A percentile compares a stretch with the other conserved stretches of the same genome.
Evolutionary conservation across 2,113 vertebrate species (phyloP).

Genomic region (Nyctibius bracteatus): DNA sequence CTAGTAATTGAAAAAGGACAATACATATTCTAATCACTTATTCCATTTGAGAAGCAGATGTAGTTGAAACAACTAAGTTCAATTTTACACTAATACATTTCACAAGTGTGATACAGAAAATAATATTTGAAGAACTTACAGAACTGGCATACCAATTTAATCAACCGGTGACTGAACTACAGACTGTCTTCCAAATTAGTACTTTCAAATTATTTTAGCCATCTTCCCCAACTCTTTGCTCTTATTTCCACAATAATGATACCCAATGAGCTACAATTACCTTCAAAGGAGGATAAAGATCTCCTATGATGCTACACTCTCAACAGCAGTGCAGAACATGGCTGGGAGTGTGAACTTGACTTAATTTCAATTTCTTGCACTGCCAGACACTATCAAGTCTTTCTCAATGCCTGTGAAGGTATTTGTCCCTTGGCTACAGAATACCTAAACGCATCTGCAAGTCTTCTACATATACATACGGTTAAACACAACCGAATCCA

Average conservation of each 20-base stretch:
- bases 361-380: background rate
- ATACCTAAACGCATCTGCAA: background rate
- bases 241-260: background rate
- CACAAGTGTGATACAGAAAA: background rate
- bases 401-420: background rate
- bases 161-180: background rate
- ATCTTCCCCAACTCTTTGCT: background rate
- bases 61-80: background rate
- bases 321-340: background rate
- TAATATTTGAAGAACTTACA: background rate
- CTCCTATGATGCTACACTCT: background rate
- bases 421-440: background rate
- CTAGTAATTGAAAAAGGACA: background rate
- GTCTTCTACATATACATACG: rapidly evolving
- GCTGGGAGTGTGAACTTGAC: background rate
- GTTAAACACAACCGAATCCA: background rate
- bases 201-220: background rate
- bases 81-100: background rate
- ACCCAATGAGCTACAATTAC: background rate
- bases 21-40: background rate
- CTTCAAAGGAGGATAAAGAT: background rate
- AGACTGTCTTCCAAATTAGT: background rate
- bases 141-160: background rate
- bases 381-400: background rate
- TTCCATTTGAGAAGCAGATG: background rate